phyloP scores from a whole-genome alignment of 2,113 vertebrate genomes.

The Cryptomyrus ogoouensis region DNA sequence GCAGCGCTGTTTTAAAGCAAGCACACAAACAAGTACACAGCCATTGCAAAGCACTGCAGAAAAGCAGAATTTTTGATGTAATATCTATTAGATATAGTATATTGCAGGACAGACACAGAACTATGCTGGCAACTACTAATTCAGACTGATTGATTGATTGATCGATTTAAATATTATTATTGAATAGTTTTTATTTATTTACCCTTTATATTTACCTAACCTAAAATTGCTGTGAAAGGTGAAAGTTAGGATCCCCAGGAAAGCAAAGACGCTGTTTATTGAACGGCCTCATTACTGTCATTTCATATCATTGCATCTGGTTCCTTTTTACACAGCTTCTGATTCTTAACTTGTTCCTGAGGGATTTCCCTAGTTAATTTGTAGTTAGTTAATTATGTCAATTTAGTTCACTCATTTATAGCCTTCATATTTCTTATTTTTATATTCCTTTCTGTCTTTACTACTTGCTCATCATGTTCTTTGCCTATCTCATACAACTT shows the following conservation, averaged over 20 bases:
- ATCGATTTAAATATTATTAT: neutral
- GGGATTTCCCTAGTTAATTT: no score
- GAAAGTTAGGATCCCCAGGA: neutral
- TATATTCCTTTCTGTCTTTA: no score
- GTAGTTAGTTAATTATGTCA: no score
- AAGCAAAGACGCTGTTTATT: neutral
- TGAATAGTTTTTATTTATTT: neutral
- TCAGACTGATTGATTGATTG: neutral
- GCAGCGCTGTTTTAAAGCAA: neutral
- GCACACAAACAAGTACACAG: neutral
- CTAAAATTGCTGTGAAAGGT: neutral
- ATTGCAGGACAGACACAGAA: neutral
- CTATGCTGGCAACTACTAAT: neutral
- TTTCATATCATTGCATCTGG: neutral
- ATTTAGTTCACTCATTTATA: no score
- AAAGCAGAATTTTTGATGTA: neutral
- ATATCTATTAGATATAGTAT: neutral
- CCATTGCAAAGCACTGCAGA: neutral
- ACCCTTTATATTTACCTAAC: neutral
- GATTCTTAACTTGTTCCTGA: neutral
- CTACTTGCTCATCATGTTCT: no score
- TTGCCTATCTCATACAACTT: no score
- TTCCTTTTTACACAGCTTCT: neutral
- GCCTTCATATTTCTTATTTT: no score
- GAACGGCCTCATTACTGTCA: neutral